Evolutionary conservation across 2,113 vertebrate species (phyloP).

Genomic region (Solea solea): DNA sequence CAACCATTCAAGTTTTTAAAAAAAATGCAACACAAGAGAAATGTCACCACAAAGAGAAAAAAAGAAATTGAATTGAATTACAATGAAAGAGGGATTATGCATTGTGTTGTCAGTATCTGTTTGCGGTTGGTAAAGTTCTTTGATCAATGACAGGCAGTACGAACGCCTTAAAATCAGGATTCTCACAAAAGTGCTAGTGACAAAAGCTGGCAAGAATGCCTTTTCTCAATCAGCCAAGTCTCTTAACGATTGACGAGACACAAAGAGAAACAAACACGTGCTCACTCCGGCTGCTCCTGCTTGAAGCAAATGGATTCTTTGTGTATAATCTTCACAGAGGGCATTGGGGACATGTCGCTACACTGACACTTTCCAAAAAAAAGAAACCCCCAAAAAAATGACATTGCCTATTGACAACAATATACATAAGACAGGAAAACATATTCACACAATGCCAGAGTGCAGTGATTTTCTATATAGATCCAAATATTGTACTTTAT

Average conservation of each 20-base stretch:
- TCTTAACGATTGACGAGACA: slow-evolving; percentile 16
- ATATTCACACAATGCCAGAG: slow-evolving; percentile 18
- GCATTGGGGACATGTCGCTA: slow-evolving; percentile 59
- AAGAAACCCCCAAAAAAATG: slow-evolving; percentile 42
- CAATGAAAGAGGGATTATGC: not conserved
- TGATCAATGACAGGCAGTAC: not conserved
- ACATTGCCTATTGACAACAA: slow-evolving; percentile 58
- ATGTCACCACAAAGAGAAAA: not conserved
- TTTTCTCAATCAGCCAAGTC: slow-evolving; percentile 38
- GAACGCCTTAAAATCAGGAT: not conserved
- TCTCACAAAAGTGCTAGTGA: slow-evolving; percentile 1
- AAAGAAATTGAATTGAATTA: not conserved
- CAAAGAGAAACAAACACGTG: slow-evolving; percentile 44
- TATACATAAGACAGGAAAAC: slow-evolving; percentile 22
- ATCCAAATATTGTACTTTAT: too few relatives aligned
- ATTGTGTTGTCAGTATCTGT: not conserved
- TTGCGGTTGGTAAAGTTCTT: not conserved
- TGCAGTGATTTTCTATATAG: not conserved
- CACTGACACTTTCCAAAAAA: slow-evolving; percentile 49
- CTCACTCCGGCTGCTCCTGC: slow-evolving; percentile 39
- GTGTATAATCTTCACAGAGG: slow-evolving; percentile 59
- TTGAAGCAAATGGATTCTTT: slow-evolving; percentile 65
- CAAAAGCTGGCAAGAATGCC: slow-evolving; percentile 8
- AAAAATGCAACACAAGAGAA: not conserved
- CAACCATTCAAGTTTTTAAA: not conserved